Base-by-base conservation (phyloP, 2,888 invertebrate species). In the Temnothorax ravouxi region DNA sequence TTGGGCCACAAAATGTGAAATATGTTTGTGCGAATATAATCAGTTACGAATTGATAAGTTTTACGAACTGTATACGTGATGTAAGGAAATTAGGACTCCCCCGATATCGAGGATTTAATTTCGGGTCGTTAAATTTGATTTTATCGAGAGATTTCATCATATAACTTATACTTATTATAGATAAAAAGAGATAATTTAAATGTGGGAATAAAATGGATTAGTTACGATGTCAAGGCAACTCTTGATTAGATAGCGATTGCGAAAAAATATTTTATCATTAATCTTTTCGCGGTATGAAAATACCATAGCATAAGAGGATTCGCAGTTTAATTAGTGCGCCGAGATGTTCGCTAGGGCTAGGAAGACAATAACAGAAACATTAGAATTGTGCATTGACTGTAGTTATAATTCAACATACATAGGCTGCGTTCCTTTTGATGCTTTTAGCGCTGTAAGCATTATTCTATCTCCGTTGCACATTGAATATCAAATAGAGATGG, bases 191-290 rank as follows among this genome's bases (percentile, higher is more conserved):
- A 74, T 34, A n/a, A 47, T 67, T 29, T 25, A 11, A 29, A 2
- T 67, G 9, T 66, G 29, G 2, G 8, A 75, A 75, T 62, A 67
- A 50, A 54, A 67, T 69, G 2, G 25, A 62, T 54, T 66, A 54
- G 13, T 76, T 66, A 62, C 64, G 18, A 25, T 34, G 6, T 38
- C 38, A 67, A 66, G 56, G 25, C 29, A 29, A 41, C 18, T 44
- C 15, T n/a, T 52, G 50, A 76, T 76, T 67, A 44, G 69, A 41
- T 44, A 77, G 15, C 54, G 18, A 76, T 52, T 38, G 6, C 1
- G n/a, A 54, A 38, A 41, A 77, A 66, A 34, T 59, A 74, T 25
- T 62, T 76, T 52, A 41, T 52, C 38, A 50, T 76, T 47, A 47
- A 75, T 5, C 9, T 9, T 47, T 74, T 74, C 13, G 8, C 4